phyloP scores from a whole-genome alignment of 2,888 invertebrate genomes.

The Drosophila nigricruria region DNA sequence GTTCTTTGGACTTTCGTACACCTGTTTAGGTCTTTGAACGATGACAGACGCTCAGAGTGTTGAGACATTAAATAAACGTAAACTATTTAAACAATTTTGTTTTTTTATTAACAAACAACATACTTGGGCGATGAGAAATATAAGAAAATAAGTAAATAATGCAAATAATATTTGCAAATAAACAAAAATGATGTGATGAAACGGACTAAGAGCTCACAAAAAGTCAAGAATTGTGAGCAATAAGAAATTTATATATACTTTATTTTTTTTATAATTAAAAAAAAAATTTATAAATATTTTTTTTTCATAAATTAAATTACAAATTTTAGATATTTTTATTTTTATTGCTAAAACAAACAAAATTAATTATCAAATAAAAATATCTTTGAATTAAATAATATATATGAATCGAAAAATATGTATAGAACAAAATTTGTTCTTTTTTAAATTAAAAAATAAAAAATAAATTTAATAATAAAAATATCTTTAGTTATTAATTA shows the following conservation, averaged over 20 bases:
- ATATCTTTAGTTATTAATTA: too few relatives aligned
- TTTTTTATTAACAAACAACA: background rate
- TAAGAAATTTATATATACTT: background rate
- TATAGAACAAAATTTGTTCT: too few relatives aligned
- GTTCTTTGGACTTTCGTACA: constrained; percentile 29
- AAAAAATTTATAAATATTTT: background rate
- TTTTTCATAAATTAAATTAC: too few relatives aligned
- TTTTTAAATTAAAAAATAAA: too few relatives aligned
- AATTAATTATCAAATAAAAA: too few relatives aligned
- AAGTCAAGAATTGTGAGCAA: background rate
- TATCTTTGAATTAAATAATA: too few relatives aligned
- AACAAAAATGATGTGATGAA: background rate
- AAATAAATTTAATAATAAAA: too few relatives aligned
- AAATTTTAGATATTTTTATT: too few relatives aligned
- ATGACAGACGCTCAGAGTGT: background rate
- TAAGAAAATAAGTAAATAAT: background rate
- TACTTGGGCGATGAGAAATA: background rate
- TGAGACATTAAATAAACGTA: constrained; percentile 4
- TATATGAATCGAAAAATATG: too few relatives aligned
- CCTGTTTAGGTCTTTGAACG: constrained; percentile 11
- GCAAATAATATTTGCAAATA: background rate
- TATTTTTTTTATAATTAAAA: background rate
- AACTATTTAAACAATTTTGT: constrained; percentile 16
- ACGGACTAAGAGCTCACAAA: too few relatives aligned
- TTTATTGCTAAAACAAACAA: too few relatives aligned